phyloP scores from a whole-genome alignment of 2,797 vertebrate genomes.

The Sebastes iracundus region DNA sequence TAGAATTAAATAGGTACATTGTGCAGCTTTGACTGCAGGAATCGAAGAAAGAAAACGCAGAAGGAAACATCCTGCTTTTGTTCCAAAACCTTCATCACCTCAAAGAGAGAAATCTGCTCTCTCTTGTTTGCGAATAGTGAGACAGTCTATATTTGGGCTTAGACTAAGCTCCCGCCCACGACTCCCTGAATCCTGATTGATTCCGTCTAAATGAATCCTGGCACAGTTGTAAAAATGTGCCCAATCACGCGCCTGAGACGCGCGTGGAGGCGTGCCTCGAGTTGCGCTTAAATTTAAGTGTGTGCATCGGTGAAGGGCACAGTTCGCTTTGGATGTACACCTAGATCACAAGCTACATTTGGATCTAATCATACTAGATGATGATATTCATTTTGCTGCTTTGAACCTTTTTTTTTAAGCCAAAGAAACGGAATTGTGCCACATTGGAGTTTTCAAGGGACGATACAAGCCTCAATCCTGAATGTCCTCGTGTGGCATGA shows the following conservation, averaged over 20 bases:
- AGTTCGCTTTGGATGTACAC: constrained; percentile 44
- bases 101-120: background rate
- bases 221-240: constrained; percentile 66
- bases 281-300: constrained; percentile 72
- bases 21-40: background rate
- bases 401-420: background rate
- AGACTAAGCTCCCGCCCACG: constrained; percentile 22
- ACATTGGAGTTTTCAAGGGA: constrained; percentile 42
- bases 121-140: background rate
- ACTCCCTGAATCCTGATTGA: constrained; percentile 2
- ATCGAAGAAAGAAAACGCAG: background rate
- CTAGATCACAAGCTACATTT: background rate
- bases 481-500: constrained; percentile 11
- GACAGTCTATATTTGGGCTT: constrained; percentile 28
- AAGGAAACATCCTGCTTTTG: background rate
- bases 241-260: constrained; percentile 75
- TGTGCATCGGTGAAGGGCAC: constrained; percentile 21
- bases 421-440: constrained; percentile 35
- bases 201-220: constrained; percentile 36
- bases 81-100: background rate
- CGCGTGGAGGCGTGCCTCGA: constrained; percentile 69
- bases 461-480: background rate
- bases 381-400: background rate
- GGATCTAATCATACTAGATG: background rate
- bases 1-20: background rate